phyloP scores from a whole-genome alignment of 2,113 vertebrate genomes.

The Crotalus helleri region DNA sequence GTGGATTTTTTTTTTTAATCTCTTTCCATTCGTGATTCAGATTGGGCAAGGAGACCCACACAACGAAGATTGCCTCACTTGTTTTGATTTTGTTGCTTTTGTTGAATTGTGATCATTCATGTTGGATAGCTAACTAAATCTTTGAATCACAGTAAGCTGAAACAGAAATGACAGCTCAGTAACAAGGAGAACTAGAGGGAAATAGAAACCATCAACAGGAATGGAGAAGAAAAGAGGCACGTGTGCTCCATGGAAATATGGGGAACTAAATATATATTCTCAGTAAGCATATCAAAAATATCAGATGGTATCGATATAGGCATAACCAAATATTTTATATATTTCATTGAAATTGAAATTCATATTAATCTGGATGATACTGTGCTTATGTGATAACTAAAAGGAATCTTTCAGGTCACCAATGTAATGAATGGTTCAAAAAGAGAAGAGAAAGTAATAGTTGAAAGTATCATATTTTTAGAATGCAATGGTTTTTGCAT shows the following conservation, averaged over 20 bases:
- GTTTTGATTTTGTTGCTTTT: not conserved
- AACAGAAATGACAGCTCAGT: constrained; percentile 9
- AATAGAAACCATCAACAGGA: not conserved
- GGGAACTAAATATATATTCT: constrained; percentile 1
- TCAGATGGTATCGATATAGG: constrained; percentile 12
- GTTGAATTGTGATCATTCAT: not conserved
- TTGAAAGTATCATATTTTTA: not conserved
- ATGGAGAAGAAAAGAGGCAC: constrained; percentile 36
- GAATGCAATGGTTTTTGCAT: not conserved
- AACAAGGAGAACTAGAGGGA: constrained; percentile 16
- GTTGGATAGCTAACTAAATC: not conserved
- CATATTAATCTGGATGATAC: not conserved
- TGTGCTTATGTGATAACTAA: not conserved
- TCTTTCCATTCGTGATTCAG: not conserved
- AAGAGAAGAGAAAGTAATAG: fast-evolving
- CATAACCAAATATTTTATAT: not conserved
- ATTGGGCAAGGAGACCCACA: not conserved
- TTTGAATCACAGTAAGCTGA: constrained; percentile 12
- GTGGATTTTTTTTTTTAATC: not conserved
- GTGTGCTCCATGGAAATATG: not conserved
- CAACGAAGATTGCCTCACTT: not conserved
- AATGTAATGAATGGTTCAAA: fast-evolving
- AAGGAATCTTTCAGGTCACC: fast-evolving
- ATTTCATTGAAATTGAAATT: not conserved
- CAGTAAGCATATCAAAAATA: not conserved